These are phyloP conservation scores for Cylindroiulus punctatus DNA, from an alignment of 2,888 invertebrate species.

Conservation along the genomic window DNA sequence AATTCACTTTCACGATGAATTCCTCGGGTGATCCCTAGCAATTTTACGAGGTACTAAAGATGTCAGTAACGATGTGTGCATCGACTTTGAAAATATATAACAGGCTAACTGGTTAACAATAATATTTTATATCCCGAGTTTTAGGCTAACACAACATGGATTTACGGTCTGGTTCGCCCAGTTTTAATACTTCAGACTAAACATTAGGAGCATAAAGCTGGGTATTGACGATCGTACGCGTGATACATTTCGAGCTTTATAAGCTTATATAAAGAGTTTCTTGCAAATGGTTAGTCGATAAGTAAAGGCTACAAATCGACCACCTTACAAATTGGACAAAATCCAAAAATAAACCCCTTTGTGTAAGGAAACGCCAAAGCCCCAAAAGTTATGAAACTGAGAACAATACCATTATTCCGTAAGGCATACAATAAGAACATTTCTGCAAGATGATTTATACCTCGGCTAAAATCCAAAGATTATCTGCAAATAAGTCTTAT, in stretches of 20 bases:
- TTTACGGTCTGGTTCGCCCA: constrained; percentile 33
- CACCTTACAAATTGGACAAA: constrained; percentile 19
- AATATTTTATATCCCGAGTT: constrained; percentile 41
- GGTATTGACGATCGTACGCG: constrained; percentile 1
- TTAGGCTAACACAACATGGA: not conserved
- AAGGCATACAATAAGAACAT: not conserved
- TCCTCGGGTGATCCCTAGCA: not conserved
- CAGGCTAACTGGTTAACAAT: constrained; percentile 30
- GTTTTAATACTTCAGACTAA: constrained; percentile 21
- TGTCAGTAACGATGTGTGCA: constrained; percentile 39
- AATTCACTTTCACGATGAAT: not conserved
- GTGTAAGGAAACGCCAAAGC: not conserved
- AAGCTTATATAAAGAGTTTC: constrained; percentile 18
- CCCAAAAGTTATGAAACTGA: not conserved
- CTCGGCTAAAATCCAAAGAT: not conserved
- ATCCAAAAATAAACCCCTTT: not conserved
- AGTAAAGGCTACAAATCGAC: constrained; percentile 15
- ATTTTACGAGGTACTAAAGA: constrained; percentile 1
- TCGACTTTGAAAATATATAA: constrained; percentile 35
- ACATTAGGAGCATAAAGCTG: not conserved
- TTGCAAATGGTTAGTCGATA: constrained; percentile 21
- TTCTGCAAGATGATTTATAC: not conserved
- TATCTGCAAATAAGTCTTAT: not conserved
- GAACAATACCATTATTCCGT: not conserved
- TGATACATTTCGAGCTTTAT: not conserved